Percentiles rank a stretch among this genome's conserved stretches.
phyloP scores from a whole-genome alignment of 2,888 invertebrate genomes.

The Ptilodon capucinus region DNA sequence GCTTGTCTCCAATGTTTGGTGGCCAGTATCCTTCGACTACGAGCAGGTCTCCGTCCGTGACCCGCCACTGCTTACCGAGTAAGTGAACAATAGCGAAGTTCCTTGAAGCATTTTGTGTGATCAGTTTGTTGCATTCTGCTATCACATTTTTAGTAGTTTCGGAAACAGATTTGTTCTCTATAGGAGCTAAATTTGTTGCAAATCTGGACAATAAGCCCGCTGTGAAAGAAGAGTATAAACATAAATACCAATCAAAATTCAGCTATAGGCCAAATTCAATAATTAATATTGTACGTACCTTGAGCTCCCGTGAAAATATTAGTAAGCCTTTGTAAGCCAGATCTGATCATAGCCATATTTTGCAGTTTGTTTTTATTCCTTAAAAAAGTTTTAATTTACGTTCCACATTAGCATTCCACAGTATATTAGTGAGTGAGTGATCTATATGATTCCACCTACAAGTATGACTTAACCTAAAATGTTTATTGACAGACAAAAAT shows the following conservation, averaged over 20 bases:
- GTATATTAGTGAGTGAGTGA: too few species aligned
- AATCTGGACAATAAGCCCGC: slow-evolving; percentile 67
- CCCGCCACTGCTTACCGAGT: slow-evolving; percentile 91
- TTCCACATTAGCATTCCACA: too few species aligned
- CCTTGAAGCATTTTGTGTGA: slow-evolving; percentile 82
- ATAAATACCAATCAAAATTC: slow-evolving; percentile 1
- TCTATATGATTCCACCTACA: too few species aligned
- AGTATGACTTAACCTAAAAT: too few species aligned
- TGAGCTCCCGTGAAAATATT: slow-evolving; percentile 50
- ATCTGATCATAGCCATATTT: slow-evolving; percentile 58
- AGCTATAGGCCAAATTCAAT: too few species aligned
- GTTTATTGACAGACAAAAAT: too few species aligned
- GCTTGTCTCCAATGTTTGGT: slow-evolving; percentile 89
- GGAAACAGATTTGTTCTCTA: slow-evolving; percentile 41
- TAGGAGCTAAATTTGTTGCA: slow-evolving; percentile 49
- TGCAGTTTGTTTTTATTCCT: neutral
- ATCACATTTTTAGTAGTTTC: slow-evolving; percentile 79
- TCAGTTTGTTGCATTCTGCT: slow-evolving; percentile 84
- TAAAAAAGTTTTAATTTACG: too few species aligned
- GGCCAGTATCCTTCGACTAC: slow-evolving; percentile 93
- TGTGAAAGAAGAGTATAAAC: slow-evolving; percentile 27
- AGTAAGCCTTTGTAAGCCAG: slow-evolving; percentile 60
- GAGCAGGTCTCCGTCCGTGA: slow-evolving; percentile 93
- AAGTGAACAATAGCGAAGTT: slow-evolving; percentile 92
- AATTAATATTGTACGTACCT: slow-evolving; percentile 38